A percentile compares a stretch with the other conserved stretches of the same genome.
Conservation (phyloP, 1,140 invertebrate genomes). For the Atta colombica region DNA sequence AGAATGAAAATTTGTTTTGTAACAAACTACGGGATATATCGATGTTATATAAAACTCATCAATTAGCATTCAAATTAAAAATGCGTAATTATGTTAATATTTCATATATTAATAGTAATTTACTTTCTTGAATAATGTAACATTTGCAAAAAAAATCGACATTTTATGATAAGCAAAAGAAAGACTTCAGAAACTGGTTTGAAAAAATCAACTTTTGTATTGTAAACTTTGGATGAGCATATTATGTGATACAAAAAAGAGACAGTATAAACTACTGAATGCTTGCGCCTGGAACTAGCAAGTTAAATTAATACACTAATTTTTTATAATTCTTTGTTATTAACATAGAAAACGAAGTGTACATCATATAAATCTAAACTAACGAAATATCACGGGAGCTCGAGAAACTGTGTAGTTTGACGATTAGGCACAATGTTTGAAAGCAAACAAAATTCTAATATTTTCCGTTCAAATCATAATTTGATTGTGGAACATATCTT, state of each 20-base stretch:
- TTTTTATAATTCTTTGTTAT: slow-evolving; percentile 43
- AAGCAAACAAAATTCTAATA: slow-evolving; percentile 72
- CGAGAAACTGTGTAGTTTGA: slow-evolving; percentile 70
- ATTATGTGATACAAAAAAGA: slow-evolving; percentile 46
- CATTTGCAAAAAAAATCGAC: not conserved
- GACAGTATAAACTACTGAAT: slow-evolving; percentile 57
- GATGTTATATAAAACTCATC: slow-evolving; percentile 24
- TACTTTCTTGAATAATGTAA: slow-evolving; percentile 26
- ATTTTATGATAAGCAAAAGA: slow-evolving; percentile 20
- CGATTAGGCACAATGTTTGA: slow-evolving; percentile 79
- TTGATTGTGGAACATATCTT: slow-evolving; percentile 84
- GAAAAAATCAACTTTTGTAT: slow-evolving; percentile 47
- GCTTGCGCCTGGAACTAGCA: slow-evolving; percentile 36
- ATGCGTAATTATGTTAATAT: not conserved
- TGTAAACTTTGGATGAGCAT: slow-evolving; percentile 54
- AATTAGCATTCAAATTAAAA: slow-evolving; percentile 25
- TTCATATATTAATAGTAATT: not conserved
- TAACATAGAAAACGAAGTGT: slow-evolving; percentile 43
- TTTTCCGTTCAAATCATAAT: slow-evolving; percentile 75
- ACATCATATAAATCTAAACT: slow-evolving; percentile 58
- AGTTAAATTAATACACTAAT: slow-evolving; percentile 42
- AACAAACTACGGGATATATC: not conserved
- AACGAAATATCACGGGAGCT: slow-evolving; percentile 63
- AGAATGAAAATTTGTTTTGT: not conserved
- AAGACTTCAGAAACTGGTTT: slow-evolving; percentile 38